A percentile compares a stretch with the other conserved stretches of the same genome.
These are phyloP conservation scores for Alethe castanea DNA, from an alignment of 2,113 vertebrate genomes.

Conservation along the genomic window DNA sequence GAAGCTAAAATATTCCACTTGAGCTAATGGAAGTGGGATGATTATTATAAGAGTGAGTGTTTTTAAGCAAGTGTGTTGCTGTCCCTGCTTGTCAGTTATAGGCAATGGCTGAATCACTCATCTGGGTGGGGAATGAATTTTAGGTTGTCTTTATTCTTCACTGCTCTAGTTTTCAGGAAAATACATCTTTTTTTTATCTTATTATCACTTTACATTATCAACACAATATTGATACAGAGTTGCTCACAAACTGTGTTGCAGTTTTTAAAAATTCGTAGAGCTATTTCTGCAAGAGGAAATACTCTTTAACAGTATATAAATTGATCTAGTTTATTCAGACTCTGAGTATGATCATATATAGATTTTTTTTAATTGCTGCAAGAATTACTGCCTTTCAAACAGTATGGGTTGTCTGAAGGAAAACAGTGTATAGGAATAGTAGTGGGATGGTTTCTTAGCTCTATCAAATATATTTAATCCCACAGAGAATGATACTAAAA, in stretches of 20 bases:
- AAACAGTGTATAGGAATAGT: not conserved
- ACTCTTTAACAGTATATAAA: not conserved
- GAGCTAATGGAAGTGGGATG: not conserved
- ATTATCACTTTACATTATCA: not conserved
- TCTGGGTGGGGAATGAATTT: not conserved
- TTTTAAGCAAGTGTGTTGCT: not conserved
- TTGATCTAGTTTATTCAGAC: not conserved
- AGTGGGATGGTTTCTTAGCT: not conserved
- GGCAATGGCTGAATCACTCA: not conserved
- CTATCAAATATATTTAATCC: not conserved
- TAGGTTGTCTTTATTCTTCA: not conserved
- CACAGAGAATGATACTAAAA: not conserved
- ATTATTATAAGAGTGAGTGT: not conserved
- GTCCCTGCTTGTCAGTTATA: not conserved
- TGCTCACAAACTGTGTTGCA: not conserved
- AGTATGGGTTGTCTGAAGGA: not conserved
- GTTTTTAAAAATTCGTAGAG: not conserved
- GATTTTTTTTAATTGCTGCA: not conserved
- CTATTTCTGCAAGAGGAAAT: not conserved
- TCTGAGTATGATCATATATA: not conserved
- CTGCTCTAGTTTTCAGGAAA: not conserved
- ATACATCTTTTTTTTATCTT: not conserved
- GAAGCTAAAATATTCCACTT: slow-evolving; percentile 16
- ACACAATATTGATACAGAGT: not conserved
- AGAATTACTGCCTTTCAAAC: not conserved